phyloP scores from a whole-genome alignment of 35 echinoderm and acorn worm species.

The Diadema setosum region DNA sequence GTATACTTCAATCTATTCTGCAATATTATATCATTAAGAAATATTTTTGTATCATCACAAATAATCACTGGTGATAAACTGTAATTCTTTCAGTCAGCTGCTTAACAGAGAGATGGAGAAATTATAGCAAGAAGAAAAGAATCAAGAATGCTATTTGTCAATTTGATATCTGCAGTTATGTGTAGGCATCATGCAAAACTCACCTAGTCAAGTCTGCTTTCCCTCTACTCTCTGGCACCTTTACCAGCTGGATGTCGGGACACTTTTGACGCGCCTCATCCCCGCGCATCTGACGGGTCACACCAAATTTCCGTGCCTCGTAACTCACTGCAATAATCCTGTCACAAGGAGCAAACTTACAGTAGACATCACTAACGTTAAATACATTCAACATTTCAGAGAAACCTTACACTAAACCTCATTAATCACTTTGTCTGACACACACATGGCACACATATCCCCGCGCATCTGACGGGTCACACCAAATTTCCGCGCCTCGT shows the following conservation, averaged over 20 bases:
- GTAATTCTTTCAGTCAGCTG: no score
- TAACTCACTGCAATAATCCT: conserved; percentile 96
- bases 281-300: conserved; percentile 91
- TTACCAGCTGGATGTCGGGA: conserved; percentile 73
- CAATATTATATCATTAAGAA: no score
- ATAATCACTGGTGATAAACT: no score
- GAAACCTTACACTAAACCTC: neutral
- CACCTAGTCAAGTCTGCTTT: conserved; percentile 93
- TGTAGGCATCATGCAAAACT: neutral
- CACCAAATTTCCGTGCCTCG: conserved; percentile 89
- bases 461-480: neutral
- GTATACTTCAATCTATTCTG: no score
- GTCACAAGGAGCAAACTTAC: neutral
- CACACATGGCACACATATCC: neutral
- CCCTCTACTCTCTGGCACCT: conserved; percentile 74
- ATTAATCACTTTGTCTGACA: neutral
- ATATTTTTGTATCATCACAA: no score
- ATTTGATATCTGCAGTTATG: neutral
- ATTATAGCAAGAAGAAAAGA: no score
- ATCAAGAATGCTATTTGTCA: no score
- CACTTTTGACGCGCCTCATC: conserved; percentile 74
- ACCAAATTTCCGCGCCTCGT: neutral
- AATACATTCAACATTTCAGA: no score
- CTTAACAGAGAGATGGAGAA: no score
- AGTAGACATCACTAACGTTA: neutral